Percentiles rank a stretch among this genome's conserved stretches.
These are phyloP conservation scores for Protosalanx chinensis DNA, from an alignment of 2,797 vertebrate genomes.

Conservation along the genomic window DNA sequence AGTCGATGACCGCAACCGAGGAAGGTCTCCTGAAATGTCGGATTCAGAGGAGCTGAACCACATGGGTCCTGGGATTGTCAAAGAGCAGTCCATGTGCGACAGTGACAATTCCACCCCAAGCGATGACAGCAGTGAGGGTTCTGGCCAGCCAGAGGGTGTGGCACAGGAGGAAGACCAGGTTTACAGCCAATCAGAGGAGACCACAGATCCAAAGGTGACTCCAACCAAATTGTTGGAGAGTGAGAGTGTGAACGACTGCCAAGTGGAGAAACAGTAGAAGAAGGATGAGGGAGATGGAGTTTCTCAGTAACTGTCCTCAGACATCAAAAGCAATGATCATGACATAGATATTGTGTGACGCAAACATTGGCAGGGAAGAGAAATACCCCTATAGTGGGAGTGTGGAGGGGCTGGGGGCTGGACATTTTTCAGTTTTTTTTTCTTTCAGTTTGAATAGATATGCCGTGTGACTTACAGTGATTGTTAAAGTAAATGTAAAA, in stretches of 20 bases:
- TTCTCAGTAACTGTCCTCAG: background rate
- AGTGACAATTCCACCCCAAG: constrained; percentile 34
- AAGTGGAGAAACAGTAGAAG: constrained; percentile 14
- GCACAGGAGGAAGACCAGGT: background rate
- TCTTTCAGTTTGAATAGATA: no score
- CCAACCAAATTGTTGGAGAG: constrained; percentile 29
- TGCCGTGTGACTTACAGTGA: no score
- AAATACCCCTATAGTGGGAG: no score
- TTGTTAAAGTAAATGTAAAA: no score
- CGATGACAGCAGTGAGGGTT: constrained; percentile 25
- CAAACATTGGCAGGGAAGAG: no score
- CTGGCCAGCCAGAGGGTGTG: constrained; percentile 2
- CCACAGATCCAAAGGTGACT: constrained; percentile 28
- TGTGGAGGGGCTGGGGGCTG: no score
- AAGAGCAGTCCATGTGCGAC: constrained; percentile 57
- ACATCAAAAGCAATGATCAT: constrained; percentile 7
- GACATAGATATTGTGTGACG: constrained; percentile 16
- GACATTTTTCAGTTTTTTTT: no score
- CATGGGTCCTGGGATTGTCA: constrained; percentile 52
- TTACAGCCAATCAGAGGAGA: constrained; percentile 41
- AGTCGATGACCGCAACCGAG: constrained; percentile 23
- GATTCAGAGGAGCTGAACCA: constrained; percentile 64
- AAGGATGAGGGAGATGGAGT: constrained; percentile 11
- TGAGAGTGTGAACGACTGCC: background rate
- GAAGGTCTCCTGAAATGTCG: constrained; percentile 34